Base-by-base conservation (phyloP, 1,140 invertebrate genomes). In the Bombus turneri region DNA sequence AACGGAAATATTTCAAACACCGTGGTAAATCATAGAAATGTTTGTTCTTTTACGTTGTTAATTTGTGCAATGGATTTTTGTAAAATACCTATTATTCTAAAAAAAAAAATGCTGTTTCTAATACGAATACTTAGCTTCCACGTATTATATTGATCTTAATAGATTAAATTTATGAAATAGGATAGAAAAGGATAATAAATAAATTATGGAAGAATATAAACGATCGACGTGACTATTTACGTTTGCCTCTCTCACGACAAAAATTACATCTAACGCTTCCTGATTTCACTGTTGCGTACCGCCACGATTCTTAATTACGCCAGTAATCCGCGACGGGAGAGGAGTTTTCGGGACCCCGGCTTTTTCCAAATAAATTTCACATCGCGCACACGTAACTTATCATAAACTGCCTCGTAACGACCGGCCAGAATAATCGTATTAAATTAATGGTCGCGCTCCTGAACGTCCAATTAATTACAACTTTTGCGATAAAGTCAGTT, bases 391-490 rank as follows among this genome's bases (percentile, higher is more conserved):
- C 34, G 34, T 8, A 66, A 77, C 37, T 75, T 53, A 28, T 75
- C 31, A 31, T 31, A 25, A 62, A 77, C 62, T 41, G 28, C 28
- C 57, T 25, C 9, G 28, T 37, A 41, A 77, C 37, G 37, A 41
- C 53, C n/a, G 15, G 8, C 15, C 37, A 53, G 74, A n/a, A 59
- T 76, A 76, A 76, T 62, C n/a, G 28, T 41, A 64, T 64, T 28
- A 25, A 77, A 41, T 77, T 77, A 77, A 77, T 77, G 18, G 75
- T 22, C 57, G 57, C 75, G 28, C 15, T 15, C 28, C 57, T 15
- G 37, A 41, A 22, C 4, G 28, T 25, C 15, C 75, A 41, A 77
- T 77, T 77, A 77, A 77, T 77, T 62, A 64, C 57, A 62, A 77
- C 31, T 59, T 77, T 77, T 31, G 28, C 37, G 15, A 62, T 77